Evolutionary conservation across 2,888 invertebrate genomes (phyloP), one percentile per base, ranked within the genome.

Genomic region (Nycteola revayana): DNA sequence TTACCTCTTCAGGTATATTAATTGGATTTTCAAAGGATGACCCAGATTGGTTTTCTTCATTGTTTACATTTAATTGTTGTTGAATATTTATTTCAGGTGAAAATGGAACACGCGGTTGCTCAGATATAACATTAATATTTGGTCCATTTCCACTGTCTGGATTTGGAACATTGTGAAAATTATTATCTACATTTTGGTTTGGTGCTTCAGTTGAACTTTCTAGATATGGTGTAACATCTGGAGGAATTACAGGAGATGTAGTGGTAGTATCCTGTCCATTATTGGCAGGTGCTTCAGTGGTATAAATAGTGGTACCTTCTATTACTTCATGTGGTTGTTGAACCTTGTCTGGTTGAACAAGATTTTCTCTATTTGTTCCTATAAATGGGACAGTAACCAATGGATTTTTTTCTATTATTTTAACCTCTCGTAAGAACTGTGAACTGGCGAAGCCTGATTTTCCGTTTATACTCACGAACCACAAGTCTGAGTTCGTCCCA

Each of bases 381-480:
- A 58, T 61, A 35, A 68, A 42, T 3, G 78, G 61, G 25, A 92
- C 77, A 49, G 66, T 68, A 49, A 51, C 57, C 50, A 38, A 88
- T 57, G 41, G 80, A 60, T 52, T 73, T 65, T 38, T 89, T 45
- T 56, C 66, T 3, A 89, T 38, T 25, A 93, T 57, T 70, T 90
- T 92, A 3, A 63, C 62, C 80, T 95, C 95, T 58, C 79, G 81
- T 29, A 95, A 66, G 53, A 92, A 89, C 0, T 60, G 63, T 32
- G 83, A 78, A 10, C 91, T 92, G 0, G 91, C 91, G 72, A 93
- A 95, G 10, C 95, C 95, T 38, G 90, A 73, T 62, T 90, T 90
- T 17, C 93, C 94, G 47, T 90, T 83, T 26, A 94, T 92, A 77
- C 90, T 91, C 25, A 90, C 93, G 46, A 92, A 94, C 94, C 94